Conservation (phyloP, 2,113 vertebrate species). For the Trogon melanurus region DNA sequence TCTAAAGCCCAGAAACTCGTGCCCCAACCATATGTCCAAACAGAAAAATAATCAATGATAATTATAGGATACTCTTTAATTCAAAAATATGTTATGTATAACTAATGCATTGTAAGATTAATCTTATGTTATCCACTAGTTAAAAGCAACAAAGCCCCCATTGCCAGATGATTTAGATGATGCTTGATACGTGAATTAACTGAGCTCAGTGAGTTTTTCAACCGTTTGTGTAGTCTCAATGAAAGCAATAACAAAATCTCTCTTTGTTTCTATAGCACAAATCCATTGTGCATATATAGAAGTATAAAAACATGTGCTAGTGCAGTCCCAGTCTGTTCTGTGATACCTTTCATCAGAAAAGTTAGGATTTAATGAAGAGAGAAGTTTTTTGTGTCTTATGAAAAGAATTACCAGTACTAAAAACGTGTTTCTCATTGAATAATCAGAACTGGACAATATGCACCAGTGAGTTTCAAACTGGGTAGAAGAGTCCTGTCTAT, state of each 20-base stretch:
- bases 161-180: neutral
- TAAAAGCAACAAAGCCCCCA: neutral
- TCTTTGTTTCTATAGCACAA: neutral
- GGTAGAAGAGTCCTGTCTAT: neutral
- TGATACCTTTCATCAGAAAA: neutral
- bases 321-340: neutral
- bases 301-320: neutral
- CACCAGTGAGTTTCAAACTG: fast-evolving
- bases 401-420: neutral
- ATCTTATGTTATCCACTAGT: neutral
- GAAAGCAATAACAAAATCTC: neutral
- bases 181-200: neutral
- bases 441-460: neutral
- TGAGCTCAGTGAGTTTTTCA: neutral
- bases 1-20: neutral
- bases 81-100: neutral
- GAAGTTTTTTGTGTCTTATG: neutral
- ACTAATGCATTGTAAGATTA: neutral
- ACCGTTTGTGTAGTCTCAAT: neutral
- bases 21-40: neutral
- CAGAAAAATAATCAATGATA: neutral
- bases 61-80: neutral
- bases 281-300: neutral
- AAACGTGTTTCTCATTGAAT: neutral
- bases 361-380: neutral